Conservation (phyloP, 2,113 vertebrate genomes). For the Crotalus helleri region DNA sequence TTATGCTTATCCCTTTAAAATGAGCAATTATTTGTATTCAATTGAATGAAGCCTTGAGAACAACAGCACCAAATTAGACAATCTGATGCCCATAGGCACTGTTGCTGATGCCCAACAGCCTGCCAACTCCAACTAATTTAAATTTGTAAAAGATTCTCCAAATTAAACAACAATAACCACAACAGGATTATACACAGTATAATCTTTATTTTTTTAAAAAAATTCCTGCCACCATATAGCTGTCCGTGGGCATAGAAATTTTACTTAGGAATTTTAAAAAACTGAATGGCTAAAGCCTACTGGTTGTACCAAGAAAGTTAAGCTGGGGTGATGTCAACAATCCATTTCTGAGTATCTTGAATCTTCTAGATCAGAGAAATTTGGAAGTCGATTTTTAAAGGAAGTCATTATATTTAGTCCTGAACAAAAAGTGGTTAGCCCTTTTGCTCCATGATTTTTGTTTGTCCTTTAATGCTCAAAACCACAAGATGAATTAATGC, state of each 20-base stretch:
- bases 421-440: neutral
- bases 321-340: neutral
- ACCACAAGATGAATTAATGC: slow-evolving; percentile 35
- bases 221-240: neutral
- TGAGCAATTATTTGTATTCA: neutral
- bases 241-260: neutral
- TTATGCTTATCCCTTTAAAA: neutral
- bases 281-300: neutral
- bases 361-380: slow-evolving; percentile 2
- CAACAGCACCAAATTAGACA: neutral
- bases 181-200: neutral
- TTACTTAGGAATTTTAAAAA: neutral
- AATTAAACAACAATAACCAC: neutral
- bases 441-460: slow-evolving; percentile 16
- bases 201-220: neutral
- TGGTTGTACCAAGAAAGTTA: neutral
- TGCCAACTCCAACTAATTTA: neutral
- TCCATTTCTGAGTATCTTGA: slow-evolving; percentile 3
- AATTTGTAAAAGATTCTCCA: neutral
- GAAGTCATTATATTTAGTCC: neutral
- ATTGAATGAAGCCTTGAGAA: neutral
- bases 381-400: slow-evolving; percentile 1
- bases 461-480: slow-evolving; percentile 1
- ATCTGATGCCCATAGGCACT: neutral
- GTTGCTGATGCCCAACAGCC: neutral